Percentiles rank a stretch among this genome's conserved stretches.
phyloP scores from a whole-genome alignment of 1,140 invertebrate species.

The Lasioglossum albipes region DNA sequence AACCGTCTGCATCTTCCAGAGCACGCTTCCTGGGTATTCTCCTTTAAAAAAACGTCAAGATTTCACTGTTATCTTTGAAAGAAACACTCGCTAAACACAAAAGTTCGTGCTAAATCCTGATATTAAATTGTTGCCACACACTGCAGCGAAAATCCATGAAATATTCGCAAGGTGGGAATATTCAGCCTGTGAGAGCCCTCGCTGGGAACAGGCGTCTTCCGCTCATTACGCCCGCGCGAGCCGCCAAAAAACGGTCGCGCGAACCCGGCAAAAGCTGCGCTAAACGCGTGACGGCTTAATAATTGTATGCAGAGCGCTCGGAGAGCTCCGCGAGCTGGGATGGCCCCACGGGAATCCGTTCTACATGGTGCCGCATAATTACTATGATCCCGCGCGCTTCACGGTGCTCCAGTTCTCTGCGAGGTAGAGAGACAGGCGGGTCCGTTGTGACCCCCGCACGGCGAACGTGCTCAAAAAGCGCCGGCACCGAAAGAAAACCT shows the following conservation, averaged over 20 bases:
- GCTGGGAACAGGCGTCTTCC: too few species aligned
- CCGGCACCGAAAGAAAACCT: conserved; percentile 64
- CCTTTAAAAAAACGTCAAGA: too few species aligned
- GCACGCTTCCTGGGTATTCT: too few species aligned
- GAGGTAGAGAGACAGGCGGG: conserved; percentile 42
- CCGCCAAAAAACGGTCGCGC: background rate
- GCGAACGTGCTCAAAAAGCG: conserved; percentile 45
- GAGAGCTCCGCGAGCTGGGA: conserved; percentile 29
- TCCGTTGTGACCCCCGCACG: conserved; percentile 36
- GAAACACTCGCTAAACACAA: too few species aligned
- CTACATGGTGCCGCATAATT: conserved; percentile 70
- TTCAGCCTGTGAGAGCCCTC: too few species aligned
- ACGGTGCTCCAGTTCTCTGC: conserved; percentile 69
- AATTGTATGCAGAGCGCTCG: conserved; percentile 49
- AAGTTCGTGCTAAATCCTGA: too few species aligned
- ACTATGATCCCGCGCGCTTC: conserved; percentile 69
- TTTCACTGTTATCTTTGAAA: too few species aligned
- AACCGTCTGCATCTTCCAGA: too few species aligned
- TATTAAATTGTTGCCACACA: too few species aligned
- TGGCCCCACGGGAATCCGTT: conserved; percentile 66
- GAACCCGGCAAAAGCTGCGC: conserved; percentile 40
- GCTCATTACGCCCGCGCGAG: too few species aligned
- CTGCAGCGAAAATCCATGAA: too few species aligned
- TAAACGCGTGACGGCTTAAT: conserved; percentile 68
- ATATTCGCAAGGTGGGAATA: too few species aligned